Percentiles rank a stretch among this genome's conserved stretches.
Conservation (phyloP, 1,140 invertebrate species). For the Sarcophaga peregrina region DNA sequence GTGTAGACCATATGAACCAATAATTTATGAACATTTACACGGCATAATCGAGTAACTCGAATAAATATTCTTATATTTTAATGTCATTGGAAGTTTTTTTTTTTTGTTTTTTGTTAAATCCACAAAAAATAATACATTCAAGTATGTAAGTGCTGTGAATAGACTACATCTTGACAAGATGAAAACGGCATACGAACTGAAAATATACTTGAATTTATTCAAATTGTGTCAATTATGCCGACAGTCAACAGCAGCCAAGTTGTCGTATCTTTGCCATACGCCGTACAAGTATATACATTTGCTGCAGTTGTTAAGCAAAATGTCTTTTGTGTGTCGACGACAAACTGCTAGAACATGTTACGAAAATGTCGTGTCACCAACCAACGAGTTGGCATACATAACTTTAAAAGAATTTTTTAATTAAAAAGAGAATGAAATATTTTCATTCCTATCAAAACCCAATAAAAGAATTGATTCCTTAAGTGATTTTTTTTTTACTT, state of each 20-base stretch:
- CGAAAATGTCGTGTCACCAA: slow-evolving; percentile 28
- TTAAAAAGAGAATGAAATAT: not conserved
- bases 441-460: not conserved
- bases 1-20: not conserved
- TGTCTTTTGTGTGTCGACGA: slow-evolving; percentile 37
- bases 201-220: slow-evolving; percentile 32
- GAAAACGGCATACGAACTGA: not conserved
- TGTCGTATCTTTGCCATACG: slow-evolving; percentile 1
- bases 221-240: slow-evolving; percentile 41
- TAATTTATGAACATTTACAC: slow-evolving; percentile 19
- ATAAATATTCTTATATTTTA: slow-evolving; percentile 37
- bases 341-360: slow-evolving; percentile 39
- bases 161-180: not conserved
- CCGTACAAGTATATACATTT: not conserved
- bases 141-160: not conserved
- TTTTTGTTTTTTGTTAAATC: not conserved
- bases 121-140: not conserved
- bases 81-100: not conserved
- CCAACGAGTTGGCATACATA: not conserved
- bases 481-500: not conserved
- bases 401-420: not conserved
- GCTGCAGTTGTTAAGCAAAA: slow-evolving; percentile 35
- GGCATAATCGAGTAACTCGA: not conserved
- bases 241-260: slow-evolving; percentile 40
- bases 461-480: too few species aligned